A percentile compares a stretch with the other conserved stretches of the same genome.
Conservation (phyloP, 1,140 invertebrate genomes). For the Zaprionus lachaisei region DNA sequence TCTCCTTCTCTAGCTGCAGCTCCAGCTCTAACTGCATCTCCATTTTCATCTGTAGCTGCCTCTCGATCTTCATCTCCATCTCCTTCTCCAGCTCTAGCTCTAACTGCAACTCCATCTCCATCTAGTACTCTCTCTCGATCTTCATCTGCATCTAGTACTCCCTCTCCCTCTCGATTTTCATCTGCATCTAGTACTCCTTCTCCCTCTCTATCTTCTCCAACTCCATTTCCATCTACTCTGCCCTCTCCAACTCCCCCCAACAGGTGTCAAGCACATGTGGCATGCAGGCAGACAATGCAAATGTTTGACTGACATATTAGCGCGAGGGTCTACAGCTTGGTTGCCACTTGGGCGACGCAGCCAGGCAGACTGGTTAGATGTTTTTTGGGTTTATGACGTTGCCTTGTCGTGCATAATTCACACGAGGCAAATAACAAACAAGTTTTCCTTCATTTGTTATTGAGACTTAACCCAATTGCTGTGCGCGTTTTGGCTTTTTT, state of each 20-base stretch:
- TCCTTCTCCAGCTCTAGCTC: too few relatives aligned
- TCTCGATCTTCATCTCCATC: too few relatives aligned
- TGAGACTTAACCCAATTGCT: conserved; percentile 75
- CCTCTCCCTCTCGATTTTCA: too few relatives aligned
- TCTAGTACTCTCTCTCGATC: too few relatives aligned
- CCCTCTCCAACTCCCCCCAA: background rate
- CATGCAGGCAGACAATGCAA: conserved; percentile 27
- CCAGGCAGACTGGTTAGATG: conserved; percentile 29
- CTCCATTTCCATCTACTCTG: background rate
- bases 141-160: too few relatives aligned
- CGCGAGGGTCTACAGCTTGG: background rate
- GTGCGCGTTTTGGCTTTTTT: conserved; percentile 13
- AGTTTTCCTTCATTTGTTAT: conserved; percentile 60
- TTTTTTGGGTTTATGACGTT: conserved; percentile 32
- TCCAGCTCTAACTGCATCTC: conserved; percentile 2
- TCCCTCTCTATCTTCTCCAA: too few relatives aligned
- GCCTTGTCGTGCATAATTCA: conserved; percentile 55
- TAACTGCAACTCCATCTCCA: too few relatives aligned
- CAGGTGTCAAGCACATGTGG: conserved; percentile 60
- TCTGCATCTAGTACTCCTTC: too few relatives aligned
- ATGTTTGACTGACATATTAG: conserved; percentile 48
- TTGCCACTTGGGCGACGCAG: conserved; percentile 16
- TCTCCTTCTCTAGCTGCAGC: background rate
- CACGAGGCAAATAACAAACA: conserved; percentile 56
- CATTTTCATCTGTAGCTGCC: background rate